Evolutionary conservation across 2,113 vertebrate genomes (phyloP), one percentile per base, ranked within the genome.

Genomic region (Poeciliopsis occidentalis): DNA sequence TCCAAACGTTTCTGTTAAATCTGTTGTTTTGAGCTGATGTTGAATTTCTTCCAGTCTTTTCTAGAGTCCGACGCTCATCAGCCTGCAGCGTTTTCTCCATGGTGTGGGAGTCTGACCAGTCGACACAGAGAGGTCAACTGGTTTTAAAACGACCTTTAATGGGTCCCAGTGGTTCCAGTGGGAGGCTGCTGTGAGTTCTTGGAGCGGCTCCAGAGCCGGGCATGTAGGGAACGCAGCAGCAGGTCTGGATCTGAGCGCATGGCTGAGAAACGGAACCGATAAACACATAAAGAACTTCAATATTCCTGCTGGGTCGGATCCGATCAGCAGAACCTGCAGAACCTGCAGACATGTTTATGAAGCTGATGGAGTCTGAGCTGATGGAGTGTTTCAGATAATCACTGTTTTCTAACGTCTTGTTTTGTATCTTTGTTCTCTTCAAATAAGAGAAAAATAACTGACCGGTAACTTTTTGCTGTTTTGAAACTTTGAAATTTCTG

Each of bases 231-330:
- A 57, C 3, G 34, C 22, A 37, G 1, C 34, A 64, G 79, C 83
- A 72, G 70, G 81, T 57, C 81, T 66, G 81, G 78, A 82, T 75
- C 0, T 57, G 76, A 60, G 60, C 83, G 29, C 22, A 47, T 65
- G 76, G 78, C 69, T 30, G 80, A 83, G 78, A 85, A 88, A 69
- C 86, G 80, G 74, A 77, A 67, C 75, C 65, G 78, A 76, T 32
- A 80, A 88, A 88, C 77, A 75, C 68, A 76, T 34, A 79, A 76
- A 85, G 63, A 75, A 67, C 75, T 73, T 64, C 2, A 31, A 51
- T 41, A 44, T 67, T 65, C 57, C 62, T 73, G 75, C 13, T 70
- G 22, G 64, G 57, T 71, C 64, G 44, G 62, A 78, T 71, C 37
- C 24, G 78, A 79, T 82, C 66, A 64, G 22, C n/a, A 29, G 29